phyloP scores from a whole-genome alignment of 2,888 invertebrate species.

The Archaeoteleia sp. region DNA sequence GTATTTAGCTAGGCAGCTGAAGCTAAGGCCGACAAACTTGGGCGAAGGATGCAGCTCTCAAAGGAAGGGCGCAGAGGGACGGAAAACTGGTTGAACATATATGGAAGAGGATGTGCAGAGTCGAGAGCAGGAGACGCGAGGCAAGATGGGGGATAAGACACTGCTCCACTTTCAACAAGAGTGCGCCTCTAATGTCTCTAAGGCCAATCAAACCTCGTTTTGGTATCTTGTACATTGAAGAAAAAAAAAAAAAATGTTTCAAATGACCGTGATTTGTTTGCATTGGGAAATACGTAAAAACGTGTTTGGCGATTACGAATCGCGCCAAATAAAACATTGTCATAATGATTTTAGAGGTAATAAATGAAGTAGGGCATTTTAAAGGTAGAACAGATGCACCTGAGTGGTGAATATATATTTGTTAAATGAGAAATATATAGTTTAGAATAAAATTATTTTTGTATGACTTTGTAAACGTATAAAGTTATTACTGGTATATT shows the following conservation, averaged over 20 bases:
- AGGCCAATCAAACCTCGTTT: constrained; percentile 6
- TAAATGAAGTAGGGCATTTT: too few relatives aligned
- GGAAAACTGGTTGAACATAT: constrained; percentile 36
- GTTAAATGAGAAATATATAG: too few relatives aligned
- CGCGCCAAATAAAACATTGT: too few relatives aligned
- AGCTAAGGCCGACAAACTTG: constrained; percentile 6
- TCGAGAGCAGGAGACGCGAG: constrained; percentile 24
- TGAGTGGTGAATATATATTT: too few relatives aligned
- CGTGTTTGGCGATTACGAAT: too few relatives aligned
- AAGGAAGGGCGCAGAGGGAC: constrained; percentile 14
- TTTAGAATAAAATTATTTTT: too few relatives aligned
- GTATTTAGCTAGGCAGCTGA: constrained; percentile 17
- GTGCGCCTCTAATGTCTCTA: constrained; percentile 11
- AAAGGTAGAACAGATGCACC: too few relatives aligned
- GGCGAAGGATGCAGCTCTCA: constrained; percentile 21
- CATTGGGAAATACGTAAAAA: too few relatives aligned
- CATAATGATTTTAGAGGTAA: too few relatives aligned
- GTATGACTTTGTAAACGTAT: too few relatives aligned
- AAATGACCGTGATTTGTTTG: too few relatives aligned
- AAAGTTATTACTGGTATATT: too few relatives aligned
- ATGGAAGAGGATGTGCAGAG: constrained; percentile 30
- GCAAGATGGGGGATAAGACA: constrained; percentile 34
- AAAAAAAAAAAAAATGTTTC: background rate
- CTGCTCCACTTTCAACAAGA: constrained; percentile 28
- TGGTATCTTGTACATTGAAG: constrained; percentile 1